Conservation (phyloP, 2,113 vertebrate genomes). For the Proterorhinus semilunaris region DNA sequence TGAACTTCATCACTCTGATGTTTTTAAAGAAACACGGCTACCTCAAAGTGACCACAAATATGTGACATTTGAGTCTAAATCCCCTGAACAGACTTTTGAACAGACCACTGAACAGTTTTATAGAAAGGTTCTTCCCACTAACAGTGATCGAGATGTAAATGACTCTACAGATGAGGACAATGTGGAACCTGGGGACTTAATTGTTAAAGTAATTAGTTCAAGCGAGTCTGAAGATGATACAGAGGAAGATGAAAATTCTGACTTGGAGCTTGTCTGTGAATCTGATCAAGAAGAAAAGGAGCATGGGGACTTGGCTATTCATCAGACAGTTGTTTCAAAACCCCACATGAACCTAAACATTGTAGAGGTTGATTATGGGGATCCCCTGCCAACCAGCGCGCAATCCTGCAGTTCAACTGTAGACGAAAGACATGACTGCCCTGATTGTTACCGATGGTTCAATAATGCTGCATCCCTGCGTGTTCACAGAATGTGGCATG, state of each 20-base stretch:
- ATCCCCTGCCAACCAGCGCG: constrained; percentile 12
- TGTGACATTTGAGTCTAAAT: constrained; percentile 22
- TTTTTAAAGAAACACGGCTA: constrained; percentile 49
- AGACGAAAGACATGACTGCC: constrained; percentile 59
- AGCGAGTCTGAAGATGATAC: constrained; percentile 67
- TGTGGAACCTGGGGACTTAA: constrained; percentile 63
- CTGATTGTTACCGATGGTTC: constrained; percentile 73
- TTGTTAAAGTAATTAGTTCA: constrained; percentile 68
- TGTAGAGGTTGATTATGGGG: constrained; percentile 66
- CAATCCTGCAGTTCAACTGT: constrained; percentile 5
- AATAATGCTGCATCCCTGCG: constrained; percentile 64
- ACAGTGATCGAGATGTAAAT: constrained; percentile 13
- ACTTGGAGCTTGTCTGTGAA: constrained; percentile 72
- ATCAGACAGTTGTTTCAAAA: constrained; percentile 37
- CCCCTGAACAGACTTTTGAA: not conserved
- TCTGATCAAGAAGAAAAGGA: constrained; percentile 70
- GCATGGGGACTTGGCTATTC: constrained; percentile 18
- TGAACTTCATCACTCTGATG: constrained; percentile 72
- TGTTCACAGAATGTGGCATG: constrained; percentile 76
- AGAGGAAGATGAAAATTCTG: constrained; percentile 57
- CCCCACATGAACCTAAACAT: constrained; percentile 72
- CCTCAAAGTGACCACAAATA: constrained; percentile 29
- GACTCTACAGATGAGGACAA: constrained; percentile 53
- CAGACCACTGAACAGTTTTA: constrained; percentile 16
- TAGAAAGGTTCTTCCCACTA: not conserved